Conservation (phyloP, 1,140 invertebrate species). For the Ericerus pela region DNA sequence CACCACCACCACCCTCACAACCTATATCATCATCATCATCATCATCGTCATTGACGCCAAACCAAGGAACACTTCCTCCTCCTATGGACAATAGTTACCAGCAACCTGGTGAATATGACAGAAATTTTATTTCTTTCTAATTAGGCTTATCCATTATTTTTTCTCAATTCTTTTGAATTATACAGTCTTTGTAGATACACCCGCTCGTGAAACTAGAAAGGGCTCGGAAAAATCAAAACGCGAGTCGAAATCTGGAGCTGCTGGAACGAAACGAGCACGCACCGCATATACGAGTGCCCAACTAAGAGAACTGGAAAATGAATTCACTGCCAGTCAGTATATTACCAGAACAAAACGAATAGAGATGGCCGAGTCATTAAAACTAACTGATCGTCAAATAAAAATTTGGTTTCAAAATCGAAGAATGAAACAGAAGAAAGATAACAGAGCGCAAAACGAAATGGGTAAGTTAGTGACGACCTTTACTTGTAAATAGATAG, state of each 20-base stretch:
- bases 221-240: not conserved
- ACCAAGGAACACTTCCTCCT: not conserved
- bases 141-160: too few relatives aligned
- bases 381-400: conserved; percentile 90
- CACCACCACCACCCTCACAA: not conserved
- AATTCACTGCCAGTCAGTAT: conserved; percentile 98
- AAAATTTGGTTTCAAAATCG: conserved; percentile 99
- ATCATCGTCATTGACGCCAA: not conserved
- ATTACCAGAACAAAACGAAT: conserved; percentile 90
- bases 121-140: too few relatives aligned
- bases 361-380: conserved; percentile 91
- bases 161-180: too few relatives aligned
- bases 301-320: conserved; percentile 90
- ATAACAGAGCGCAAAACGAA: conserved; percentile 5
- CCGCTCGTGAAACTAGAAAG: too few relatives aligned
- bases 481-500: too few relatives aligned
- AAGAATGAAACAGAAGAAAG: conserved; percentile 73
- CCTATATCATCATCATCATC: too few relatives aligned
- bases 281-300: conserved; percentile 86
- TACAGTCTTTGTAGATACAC: too few relatives aligned
- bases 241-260: not conserved
- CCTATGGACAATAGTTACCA: not conserved
- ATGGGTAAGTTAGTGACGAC: not conserved
- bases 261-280: conserved; percentile 14
- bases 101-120: too few relatives aligned